Base-by-base conservation (phyloP, 2,888 invertebrate species). In the Eulithis testata region DNA sequence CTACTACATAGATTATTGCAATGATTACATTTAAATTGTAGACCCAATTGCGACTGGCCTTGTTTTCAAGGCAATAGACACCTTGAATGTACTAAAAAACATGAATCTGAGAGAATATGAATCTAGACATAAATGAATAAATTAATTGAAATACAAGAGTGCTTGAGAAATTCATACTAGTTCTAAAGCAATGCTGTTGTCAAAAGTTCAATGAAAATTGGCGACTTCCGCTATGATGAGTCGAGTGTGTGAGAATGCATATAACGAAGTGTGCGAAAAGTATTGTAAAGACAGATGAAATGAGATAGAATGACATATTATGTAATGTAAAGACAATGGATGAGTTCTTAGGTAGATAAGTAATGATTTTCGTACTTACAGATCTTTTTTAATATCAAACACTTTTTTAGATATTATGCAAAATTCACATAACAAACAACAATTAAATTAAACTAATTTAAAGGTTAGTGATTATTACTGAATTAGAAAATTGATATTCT, bases 11-110 rank as follows among this genome's bases (percentile, higher is more conserved):
- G 31, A 55, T 61, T 49, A 27, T 12, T 52, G 49, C 44, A n/a
- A 61, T 5, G 50, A 62, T 60, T 52, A 62, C 50, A 56, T 62
- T 51, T 51, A 62, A 62, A 56, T 62, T 56, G 62, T 62, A 56
- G 45, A 52, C 44, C 55, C 21, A 49, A 21, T 55, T 62, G 14
- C 55, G 12, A 27, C 11, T 62, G 51, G 31, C 56, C 62, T 62
- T 62, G 62, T 62, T 62, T 56, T 52, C 56, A 62, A 62, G 51
- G 56, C 44, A 44, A 56, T 21, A 21, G 21, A 21, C 21, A 21
- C 21, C 21, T 21, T 21, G 21, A 21, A 21, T 21, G 21, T 21
- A 21, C 21, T 21, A 21, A 21, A 1, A 21, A 21, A 21, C 21
- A 21, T 1, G 21, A 21, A 21, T 21, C 21, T 21, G 21, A 21